Evolutionary conservation across 2,888 invertebrate genomes (phyloP), one percentile per base, ranked within the genome.

Genomic region (Nymphalis c-album): DNA sequence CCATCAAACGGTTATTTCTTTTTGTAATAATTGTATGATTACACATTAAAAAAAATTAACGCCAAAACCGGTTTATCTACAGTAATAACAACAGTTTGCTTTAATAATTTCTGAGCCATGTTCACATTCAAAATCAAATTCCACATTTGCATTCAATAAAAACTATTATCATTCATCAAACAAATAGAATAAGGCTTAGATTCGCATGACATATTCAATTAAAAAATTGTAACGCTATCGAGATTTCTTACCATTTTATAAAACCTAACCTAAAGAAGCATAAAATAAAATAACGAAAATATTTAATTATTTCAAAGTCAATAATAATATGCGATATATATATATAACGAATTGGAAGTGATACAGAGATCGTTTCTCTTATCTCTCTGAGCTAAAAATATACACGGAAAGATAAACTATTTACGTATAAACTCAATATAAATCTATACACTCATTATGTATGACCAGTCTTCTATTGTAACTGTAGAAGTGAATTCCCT

Each of bases 301-400:
- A 0, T 48, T 18, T 48, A 10, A 50, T 50, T 50, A 50, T 20
- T n/a, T 50, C 20, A 18, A 60, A 53, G 58, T 40, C 26, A 40
- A 50, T 50, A 51, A 50, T 50, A 51, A 45, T 62, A 17, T 50
- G 50, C 51, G 50, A 62, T 57, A 45, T 18, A 65, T 26, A 62
- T 57, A 45, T 18, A 65, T 26, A 48, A 26, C 18, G 18, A 45
- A n/a, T 51, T 45, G 31, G 13, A 35, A 65, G 53, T 55, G 31
- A 31, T 65, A 60, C 10, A 5, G 7, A 53, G 8, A 55, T 26
- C 31, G 60, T 47, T 18, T 8, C 53, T 47, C 53, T 65, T 65
- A 65, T 65, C 65, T 55, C 35, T 51, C 48, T 17, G 60, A 66
- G 64, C 71, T 74, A 73, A 73, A 74, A 73, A 73, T 75, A 73